Evolutionary conservation across 2,888 invertebrate species (phyloP).

Genomic region (Phyto melanocephala): DNA sequence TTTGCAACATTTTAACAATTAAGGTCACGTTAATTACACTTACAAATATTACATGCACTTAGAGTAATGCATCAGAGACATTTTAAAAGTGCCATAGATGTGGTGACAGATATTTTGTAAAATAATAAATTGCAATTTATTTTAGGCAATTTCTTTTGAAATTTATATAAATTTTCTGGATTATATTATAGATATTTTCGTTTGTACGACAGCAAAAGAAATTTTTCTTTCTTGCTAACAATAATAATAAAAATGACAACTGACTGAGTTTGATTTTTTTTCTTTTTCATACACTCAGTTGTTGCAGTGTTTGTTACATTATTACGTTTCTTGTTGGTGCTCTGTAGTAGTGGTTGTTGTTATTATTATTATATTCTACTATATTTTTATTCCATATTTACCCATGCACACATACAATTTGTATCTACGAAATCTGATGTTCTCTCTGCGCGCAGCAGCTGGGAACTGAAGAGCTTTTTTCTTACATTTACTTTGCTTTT

Average conservation of each 20-base stretch:
- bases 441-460: conserved; percentile 77
- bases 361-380: conserved; percentile 32
- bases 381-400: conserved; percentile 8
- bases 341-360: conserved; percentile 17
- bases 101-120: not conserved
- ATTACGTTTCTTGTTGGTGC: conserved; percentile 16
- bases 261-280: conserved; percentile 22
- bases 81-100: not conserved
- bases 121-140: not conserved
- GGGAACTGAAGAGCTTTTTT: conserved; percentile 76
- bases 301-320: conserved; percentile 1
- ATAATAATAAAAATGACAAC: conserved; percentile 25
- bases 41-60: not conserved
- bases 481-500: conserved; percentile 66
- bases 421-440: conserved; percentile 63
- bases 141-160: not conserved
- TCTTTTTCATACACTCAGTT: conserved; percentile 36
- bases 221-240: not conserved
- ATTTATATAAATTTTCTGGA: not conserved
- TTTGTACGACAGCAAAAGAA: not conserved
- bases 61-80: not conserved
- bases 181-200: not conserved
- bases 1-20: conserved; percentile 64
- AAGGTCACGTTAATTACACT: conserved; percentile 65
- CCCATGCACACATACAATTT: not conserved